Evolutionary conservation across 2,888 invertebrate genomes (phyloP).

Genomic region (Eulithis prunata): DNA sequence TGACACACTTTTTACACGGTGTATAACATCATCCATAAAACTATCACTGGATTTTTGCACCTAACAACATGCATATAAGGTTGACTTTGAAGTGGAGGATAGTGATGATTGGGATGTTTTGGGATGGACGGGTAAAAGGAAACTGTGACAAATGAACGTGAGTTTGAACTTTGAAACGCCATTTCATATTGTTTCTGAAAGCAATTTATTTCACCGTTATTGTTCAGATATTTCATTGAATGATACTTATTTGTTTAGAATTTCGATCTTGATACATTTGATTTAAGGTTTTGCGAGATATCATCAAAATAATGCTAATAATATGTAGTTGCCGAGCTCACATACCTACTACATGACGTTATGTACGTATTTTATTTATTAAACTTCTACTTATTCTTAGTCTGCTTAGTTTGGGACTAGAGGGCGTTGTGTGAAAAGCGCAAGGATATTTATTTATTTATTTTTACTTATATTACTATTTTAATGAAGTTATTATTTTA

Average conservation of each 20-base stretch:
- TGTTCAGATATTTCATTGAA: constrained; percentile 38
- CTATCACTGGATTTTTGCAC: constrained; percentile 9
- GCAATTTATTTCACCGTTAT: constrained; percentile 43
- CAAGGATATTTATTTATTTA: too few relatives aligned
- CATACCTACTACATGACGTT: too few relatives aligned
- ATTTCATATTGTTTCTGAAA: constrained; percentile 47
- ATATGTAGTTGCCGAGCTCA: too few relatives aligned
- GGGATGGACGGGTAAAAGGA: constrained; percentile 39
- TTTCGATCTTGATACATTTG: too few relatives aligned
- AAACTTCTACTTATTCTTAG: too few relatives aligned
- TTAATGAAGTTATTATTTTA: too few relatives aligned
- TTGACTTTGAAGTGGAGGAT: constrained; percentile 13
- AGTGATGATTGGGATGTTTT: constrained; percentile 23
- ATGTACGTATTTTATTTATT: too few relatives aligned
- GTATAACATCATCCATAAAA: constrained; percentile 3
- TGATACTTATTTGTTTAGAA: constrained; percentile 8
- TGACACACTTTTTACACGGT: constrained; percentile 37
- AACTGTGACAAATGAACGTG: constrained; percentile 75
- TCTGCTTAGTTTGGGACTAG: too few relatives aligned
- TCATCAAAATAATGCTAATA: too few relatives aligned
- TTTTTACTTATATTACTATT: too few relatives aligned
- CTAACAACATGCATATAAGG: not conserved
- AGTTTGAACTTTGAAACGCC: constrained; percentile 68
- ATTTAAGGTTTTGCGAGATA: too few relatives aligned
- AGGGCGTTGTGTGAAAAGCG: too few relatives aligned